Evolutionary conservation across 2,113 vertebrate species (phyloP).

Genomic region (Chitala chitala): DNA sequence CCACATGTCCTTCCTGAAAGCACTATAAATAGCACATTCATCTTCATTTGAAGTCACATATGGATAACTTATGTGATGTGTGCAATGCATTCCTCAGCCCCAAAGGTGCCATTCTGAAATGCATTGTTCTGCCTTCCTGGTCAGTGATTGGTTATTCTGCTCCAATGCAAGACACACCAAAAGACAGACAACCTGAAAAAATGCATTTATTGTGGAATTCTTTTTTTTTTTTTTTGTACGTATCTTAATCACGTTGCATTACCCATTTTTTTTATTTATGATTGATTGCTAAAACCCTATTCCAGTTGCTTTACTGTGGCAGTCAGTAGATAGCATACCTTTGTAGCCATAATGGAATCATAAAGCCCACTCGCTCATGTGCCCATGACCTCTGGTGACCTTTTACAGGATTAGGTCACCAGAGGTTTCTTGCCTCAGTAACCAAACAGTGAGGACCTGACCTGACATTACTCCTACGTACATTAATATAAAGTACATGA

Average conservation of each 20-base stretch:
- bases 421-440: neutral
- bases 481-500: no score
- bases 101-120: neutral
- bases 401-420: neutral
- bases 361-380: neutral
- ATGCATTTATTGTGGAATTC: neutral
- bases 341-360: neutral
- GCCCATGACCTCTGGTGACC: neutral
- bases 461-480: neutral
- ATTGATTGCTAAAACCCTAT: neutral
- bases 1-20: slow-evolving; percentile 20
- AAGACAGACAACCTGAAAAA: neutral
- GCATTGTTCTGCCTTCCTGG: slow-evolving; percentile 2
- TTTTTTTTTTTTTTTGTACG: neutral
- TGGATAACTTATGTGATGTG: slow-evolving; percentile 22
- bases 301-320: neutral
- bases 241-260: neutral
- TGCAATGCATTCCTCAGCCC: neutral
- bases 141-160: no score
- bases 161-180: neutral
- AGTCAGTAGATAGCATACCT: neutral
- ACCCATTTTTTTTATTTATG: neutral
- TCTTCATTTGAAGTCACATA: slow-evolving; percentile 25
- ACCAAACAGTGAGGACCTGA: no score
- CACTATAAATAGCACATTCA: slow-evolving; percentile 25